Evolutionary conservation across 53 echinoderm and acorn worm genomes (phyloP).

Genomic region (Antedon mediterranea): DNA sequence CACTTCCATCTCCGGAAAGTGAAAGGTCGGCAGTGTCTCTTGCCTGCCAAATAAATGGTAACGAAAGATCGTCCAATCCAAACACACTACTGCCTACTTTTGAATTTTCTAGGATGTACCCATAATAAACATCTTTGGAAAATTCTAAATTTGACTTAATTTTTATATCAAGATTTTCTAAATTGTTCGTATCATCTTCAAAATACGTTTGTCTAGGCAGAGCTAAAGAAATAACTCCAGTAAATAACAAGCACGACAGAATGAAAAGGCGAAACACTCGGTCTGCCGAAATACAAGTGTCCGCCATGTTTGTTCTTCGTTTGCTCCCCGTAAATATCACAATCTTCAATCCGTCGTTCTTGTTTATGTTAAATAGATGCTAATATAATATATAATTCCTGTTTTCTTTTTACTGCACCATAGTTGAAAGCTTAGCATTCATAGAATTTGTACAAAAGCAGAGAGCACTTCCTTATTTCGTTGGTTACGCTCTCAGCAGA

Average conservation of each 20-base stretch:
- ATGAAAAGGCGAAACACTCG: neutral
- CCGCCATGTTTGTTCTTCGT: neutral
- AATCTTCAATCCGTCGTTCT: neutral
- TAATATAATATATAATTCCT: neutral
- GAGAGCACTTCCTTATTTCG: neutral
- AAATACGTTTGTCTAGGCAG: neutral
- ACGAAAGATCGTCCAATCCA: neutral
- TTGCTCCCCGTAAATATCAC: neutral
- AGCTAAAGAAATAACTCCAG: neutral
- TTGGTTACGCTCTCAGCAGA: neutral
- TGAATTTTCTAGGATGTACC: neutral
- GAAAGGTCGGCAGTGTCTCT: neutral
- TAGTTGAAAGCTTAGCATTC: too few relatives aligned
- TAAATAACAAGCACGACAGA: neutral
- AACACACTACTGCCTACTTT: neutral
- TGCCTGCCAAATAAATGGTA: neutral
- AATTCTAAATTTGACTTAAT: neutral
- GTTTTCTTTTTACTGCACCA: neutral
- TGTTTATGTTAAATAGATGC: neutral
- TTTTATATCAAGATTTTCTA: neutral
- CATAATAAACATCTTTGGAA: neutral
- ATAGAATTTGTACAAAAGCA: neutral
- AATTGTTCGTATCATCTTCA: neutral
- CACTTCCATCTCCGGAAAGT: neutral
- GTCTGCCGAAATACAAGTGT: neutral